phyloP scores from a whole-genome alignment of 2,797 vertebrate genomes.

The Pseudomugil tenellus region DNA sequence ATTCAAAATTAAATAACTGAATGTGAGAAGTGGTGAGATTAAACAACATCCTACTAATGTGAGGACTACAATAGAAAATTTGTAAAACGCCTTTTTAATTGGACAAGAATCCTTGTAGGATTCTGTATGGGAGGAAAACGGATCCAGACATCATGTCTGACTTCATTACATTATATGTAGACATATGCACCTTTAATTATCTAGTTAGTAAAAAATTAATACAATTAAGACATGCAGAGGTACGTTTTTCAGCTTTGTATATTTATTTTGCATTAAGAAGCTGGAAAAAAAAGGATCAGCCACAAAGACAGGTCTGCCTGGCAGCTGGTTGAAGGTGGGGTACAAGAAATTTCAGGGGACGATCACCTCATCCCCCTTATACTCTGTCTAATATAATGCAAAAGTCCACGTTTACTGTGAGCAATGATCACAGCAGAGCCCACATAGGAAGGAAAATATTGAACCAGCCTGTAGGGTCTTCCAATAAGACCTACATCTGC shows the following conservation, averaged over 20 bases:
- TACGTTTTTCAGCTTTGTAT: not conserved
- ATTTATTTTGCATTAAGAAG: not conserved
- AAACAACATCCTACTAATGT: not conserved
- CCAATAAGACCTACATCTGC: no score
- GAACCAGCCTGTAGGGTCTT: not conserved
- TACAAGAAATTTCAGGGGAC: not conserved
- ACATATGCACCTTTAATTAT: not conserved
- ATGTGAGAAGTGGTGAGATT: not conserved
- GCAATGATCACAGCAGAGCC: not conserved
- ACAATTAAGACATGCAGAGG: not conserved
- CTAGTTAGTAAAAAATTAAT: not conserved
- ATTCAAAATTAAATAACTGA: no score
- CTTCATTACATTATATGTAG: not conserved
- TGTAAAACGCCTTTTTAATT: not conserved
- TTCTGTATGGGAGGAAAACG: not conserved
- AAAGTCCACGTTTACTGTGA: not conserved
- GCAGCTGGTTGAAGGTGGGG: not conserved
- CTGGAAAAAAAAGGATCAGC: not conserved
- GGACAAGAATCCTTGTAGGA: not conserved
- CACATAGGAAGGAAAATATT: not conserved
- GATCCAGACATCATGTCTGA: not conserved
- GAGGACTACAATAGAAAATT: not conserved
- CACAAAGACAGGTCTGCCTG: not conserved
- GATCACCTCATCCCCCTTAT: no score
- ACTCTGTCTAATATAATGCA: not conserved